Evolutionary conservation across 2,113 vertebrate genomes (phyloP).

Genomic region (Chascanopsetta lugubris): DNA sequence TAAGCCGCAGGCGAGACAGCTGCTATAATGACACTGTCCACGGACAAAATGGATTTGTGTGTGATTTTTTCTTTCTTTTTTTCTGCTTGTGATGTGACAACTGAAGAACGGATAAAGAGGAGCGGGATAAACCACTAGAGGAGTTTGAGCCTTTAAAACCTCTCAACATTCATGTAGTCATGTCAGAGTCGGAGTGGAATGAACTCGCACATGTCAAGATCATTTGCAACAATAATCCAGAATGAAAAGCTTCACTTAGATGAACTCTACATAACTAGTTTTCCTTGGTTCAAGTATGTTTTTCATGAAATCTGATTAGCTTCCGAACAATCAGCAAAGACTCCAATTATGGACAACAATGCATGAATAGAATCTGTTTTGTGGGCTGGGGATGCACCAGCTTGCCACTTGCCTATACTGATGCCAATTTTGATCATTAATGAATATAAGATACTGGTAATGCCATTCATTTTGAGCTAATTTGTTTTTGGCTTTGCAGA

Average conservation of each 20-base stretch:
- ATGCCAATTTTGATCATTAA: no score
- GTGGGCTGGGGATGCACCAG: no score
- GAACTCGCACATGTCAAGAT: slow-evolving; percentile 39
- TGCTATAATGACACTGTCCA: slow-evolving; percentile 12
- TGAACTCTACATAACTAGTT: neutral
- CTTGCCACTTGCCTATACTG: no score
- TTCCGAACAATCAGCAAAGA: neutral
- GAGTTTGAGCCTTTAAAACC: slow-evolving; percentile 53
- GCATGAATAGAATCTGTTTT: no score
- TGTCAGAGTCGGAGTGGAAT: slow-evolving; percentile 36
- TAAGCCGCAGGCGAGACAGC: slow-evolving; percentile 4
- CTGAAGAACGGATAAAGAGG: slow-evolving; percentile 27
- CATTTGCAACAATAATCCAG: slow-evolving; percentile 37
- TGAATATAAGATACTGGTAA: no score
- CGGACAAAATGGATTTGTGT: slow-evolving; percentile 29
- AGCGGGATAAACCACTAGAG: slow-evolving; percentile 41
- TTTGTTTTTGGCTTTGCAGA: no score
- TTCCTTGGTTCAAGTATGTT: no score
- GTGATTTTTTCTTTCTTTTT: neutral
- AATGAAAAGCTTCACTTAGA: slow-evolving; percentile 19
- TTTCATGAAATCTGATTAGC: neutral
- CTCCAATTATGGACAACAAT: neutral
- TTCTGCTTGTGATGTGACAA: slow-evolving; percentile 26
- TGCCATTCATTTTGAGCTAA: no score
- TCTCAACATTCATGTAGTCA: slow-evolving; percentile 30